Evolutionary conservation across 2,113 vertebrate genomes (phyloP).

Genomic region (Bungarus multicinctus): DNA sequence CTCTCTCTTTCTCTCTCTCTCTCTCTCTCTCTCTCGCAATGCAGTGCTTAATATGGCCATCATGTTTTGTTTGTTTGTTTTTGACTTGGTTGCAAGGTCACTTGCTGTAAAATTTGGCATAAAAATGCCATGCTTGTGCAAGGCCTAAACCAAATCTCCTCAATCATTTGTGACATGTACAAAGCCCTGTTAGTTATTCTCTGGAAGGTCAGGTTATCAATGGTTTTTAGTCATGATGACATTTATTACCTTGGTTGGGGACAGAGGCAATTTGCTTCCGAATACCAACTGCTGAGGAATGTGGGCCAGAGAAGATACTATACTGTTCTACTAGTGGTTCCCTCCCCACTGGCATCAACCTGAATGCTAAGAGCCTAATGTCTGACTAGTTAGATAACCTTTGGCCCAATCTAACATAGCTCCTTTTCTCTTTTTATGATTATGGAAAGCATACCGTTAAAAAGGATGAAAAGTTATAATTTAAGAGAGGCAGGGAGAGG

Average conservation of each 20-base stretch:
- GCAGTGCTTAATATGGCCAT: not conserved
- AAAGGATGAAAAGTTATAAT: not conserved
- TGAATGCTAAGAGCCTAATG: not conserved
- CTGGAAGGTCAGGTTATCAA: not conserved
- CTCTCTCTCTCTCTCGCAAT: not conserved
- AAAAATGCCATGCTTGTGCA: not conserved
- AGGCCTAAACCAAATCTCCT: not conserved
- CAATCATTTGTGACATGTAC: not conserved
- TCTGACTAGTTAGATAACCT: not conserved
- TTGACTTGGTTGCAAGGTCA: not conserved
- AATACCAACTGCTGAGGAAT: not conserved
- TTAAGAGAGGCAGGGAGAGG: not conserved
- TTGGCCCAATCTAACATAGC: not conserved
- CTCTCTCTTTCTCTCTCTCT: too few species aligned
- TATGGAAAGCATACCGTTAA: not conserved
- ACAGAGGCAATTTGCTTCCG: not conserved
- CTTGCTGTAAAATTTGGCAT: not conserved
- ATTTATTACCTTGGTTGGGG: not conserved
- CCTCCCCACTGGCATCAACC: not conserved
- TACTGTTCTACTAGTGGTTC: not conserved
- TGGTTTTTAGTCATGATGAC: not conserved
- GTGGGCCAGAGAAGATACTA: not conserved
- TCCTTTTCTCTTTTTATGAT: not conserved
- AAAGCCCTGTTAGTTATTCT: not conserved
- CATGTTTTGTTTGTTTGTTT: not conserved